These are phyloP conservation scores for Lepidurus arcticus DNA, from an alignment of 1,140 invertebrate species.

Conservation along the genomic window DNA sequence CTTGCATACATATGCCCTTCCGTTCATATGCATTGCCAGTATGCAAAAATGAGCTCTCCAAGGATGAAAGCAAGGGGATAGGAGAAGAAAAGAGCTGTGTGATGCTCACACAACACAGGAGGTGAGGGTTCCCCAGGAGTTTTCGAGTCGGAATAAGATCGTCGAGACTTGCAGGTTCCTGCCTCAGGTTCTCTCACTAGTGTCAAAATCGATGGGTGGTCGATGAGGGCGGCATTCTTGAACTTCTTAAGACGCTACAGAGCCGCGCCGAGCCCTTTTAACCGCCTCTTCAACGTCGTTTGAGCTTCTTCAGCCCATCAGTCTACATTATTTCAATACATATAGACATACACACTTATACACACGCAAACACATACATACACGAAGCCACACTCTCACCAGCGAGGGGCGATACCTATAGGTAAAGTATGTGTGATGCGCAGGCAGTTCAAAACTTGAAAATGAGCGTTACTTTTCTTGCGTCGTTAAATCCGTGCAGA, in stretches of 20 bases:
- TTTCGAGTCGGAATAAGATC: not conserved
- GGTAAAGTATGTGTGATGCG: too few relatives aligned
- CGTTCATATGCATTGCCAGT: not conserved
- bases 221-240: constrained; percentile 13
- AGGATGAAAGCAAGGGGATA: not conserved
- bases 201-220: constrained; percentile 21
- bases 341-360: not conserved
- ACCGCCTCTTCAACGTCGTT: not conserved
- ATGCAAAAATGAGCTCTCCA: not conserved
- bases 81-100: not conserved
- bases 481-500: too few relatives aligned
- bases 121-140: not conserved
- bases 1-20: constrained; percentile 10
- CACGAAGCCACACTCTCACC: too few relatives aligned
- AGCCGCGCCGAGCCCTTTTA: not conserved
- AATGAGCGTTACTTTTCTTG: too few relatives aligned
- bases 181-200: constrained; percentile 4
- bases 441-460: too few relatives aligned
- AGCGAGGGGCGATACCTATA: too few relatives aligned
- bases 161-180: not conserved
- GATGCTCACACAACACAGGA: not conserved
- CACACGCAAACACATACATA: not conserved
- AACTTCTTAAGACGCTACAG: not conserved
- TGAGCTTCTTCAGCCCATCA: not conserved
- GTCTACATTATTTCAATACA: not conserved